Conservation (phyloP, 2,888 invertebrate species). For the Quadroppia sp. region DNA sequence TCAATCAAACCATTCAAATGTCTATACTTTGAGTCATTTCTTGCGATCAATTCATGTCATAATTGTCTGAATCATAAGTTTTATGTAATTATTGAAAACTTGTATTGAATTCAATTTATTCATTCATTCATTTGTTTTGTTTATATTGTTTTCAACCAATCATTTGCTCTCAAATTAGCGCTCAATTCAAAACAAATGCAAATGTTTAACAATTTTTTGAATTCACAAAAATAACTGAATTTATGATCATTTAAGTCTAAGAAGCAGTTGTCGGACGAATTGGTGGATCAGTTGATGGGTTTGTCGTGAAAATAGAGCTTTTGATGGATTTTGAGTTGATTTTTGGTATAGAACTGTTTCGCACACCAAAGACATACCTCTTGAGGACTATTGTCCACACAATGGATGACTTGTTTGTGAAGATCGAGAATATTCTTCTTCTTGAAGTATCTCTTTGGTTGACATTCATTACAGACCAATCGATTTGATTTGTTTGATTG, state of each 20-base stretch:
- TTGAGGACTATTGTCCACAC: background rate
- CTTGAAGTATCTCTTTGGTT: background rate
- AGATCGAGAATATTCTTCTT: background rate
- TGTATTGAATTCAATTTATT: no score
- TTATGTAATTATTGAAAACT: no score
- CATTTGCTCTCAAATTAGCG: no score
- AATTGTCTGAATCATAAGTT: no score
- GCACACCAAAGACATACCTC: conserved; percentile 13
- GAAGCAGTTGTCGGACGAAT: background rate
- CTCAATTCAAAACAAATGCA: background rate
- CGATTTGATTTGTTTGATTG: background rate
- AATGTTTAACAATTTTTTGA: background rate
- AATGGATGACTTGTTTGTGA: background rate
- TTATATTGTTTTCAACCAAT: no score
- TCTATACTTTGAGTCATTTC: no score
- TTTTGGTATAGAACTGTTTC: background rate
- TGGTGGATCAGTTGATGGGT: background rate
- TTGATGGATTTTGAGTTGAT: conserved; percentile 12
- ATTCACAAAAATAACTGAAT: no score
- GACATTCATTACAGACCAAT: background rate
- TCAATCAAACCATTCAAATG: no score
- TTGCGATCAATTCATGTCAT: no score
- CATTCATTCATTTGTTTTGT: no score
- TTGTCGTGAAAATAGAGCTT: conserved; percentile 25
- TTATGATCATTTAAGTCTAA: no score